Evolutionary conservation across 2,113 vertebrate genomes (phyloP).

Genomic region (Neolamprologus modestus): DNA sequence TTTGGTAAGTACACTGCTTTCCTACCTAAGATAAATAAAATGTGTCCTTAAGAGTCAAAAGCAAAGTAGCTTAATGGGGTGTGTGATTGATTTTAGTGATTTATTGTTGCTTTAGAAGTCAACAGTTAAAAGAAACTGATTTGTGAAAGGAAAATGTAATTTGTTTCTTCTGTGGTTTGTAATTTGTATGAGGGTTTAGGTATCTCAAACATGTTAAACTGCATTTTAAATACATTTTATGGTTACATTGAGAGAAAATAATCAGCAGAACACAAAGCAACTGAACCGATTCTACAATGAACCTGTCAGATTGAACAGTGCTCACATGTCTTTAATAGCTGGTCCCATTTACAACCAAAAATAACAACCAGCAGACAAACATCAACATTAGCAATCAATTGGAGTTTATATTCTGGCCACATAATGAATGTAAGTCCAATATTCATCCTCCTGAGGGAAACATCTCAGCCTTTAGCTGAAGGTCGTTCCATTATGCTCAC

Average conservation of each 20-base stretch:
- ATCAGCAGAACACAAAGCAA: neutral
- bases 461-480: neutral
- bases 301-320: neutral
- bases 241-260: neutral
- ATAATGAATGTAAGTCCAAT: neutral
- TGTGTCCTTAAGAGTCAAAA: neutral
- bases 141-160: neutral
- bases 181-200: neutral
- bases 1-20: neutral
- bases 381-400: neutral
- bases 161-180: neutral
- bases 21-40: neutral
- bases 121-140: neutral
- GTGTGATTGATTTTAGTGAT: neutral
- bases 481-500: neutral
- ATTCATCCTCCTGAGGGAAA: neutral
- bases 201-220: neutral
- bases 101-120: neutral
- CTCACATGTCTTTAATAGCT: neutral
- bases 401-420: neutral
- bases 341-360: neutral
- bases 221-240: neutral
- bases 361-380: neutral
- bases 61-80: neutral
- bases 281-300: neutral